A percentile compares a stretch with the other conserved stretches of the same genome.
These are phyloP conservation scores for Pantherophis vulpinus DNA, from an alignment of 2,797 vertebrate species.

Conservation along the genomic window DNA sequence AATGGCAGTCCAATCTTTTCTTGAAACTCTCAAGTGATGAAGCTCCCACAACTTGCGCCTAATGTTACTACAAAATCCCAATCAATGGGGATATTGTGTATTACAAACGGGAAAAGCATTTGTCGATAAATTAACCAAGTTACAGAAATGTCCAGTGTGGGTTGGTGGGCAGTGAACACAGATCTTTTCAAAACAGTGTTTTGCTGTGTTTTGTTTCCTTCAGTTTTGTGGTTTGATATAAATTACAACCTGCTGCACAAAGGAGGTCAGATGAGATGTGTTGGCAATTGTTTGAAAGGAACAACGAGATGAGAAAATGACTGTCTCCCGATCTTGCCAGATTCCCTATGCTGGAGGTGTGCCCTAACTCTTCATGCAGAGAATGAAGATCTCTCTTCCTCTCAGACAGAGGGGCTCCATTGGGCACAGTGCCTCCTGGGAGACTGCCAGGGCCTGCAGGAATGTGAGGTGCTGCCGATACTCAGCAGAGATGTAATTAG, in stretches of 20 bases:
- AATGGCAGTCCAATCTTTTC: too few relatives aligned
- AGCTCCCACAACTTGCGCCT: background rate
- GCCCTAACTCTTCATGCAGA: background rate
- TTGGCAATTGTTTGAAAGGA: background rate
- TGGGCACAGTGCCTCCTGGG: background rate
- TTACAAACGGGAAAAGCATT: background rate
- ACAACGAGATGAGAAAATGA: background rate
- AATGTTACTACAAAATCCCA: background rate
- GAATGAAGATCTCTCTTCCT: background rate
- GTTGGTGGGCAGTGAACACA: background rate
- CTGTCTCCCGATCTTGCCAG: background rate
- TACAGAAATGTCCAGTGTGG: background rate
- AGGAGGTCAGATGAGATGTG: background rate
- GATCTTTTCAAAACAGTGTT: background rate
- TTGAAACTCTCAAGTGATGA: too few relatives aligned
- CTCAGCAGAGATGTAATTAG: conserved; percentile 19
- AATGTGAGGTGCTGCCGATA: background rate
- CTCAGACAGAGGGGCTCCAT: background rate
- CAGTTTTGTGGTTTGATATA: background rate
- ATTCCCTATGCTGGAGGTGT: background rate
- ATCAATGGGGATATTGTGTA: background rate
- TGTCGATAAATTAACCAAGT: background rate
- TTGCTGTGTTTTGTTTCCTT: background rate
- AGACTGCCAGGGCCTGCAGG: background rate
- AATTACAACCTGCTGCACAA: background rate